A percentile compares a stretch with the other conserved stretches of the same genome.
Conservation (phyloP, 1,140 invertebrate species). For the Caenorhabditis brenneri region DNA sequence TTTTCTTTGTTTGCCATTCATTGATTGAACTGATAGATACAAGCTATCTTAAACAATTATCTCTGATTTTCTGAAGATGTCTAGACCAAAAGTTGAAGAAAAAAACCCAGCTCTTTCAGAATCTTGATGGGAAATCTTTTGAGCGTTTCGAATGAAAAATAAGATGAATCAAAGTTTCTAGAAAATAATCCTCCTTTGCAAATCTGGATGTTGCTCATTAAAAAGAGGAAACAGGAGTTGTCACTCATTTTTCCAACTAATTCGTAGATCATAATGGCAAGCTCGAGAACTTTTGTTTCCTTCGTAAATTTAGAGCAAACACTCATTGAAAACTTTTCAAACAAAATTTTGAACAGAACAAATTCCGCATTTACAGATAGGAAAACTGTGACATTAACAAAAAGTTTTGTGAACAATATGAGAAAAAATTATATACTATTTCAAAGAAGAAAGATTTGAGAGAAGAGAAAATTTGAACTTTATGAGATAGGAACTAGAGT, state of each 20-base stretch:
- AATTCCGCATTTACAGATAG: not conserved
- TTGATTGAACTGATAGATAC: constrained; percentile 27
- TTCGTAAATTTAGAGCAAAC: not conserved
- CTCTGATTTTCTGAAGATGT: not conserved
- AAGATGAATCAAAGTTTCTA: not conserved
- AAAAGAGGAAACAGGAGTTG: not conserved
- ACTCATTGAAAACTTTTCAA: not conserved
- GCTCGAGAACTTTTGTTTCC: not conserved
- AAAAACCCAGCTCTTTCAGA: not conserved
- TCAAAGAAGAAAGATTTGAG: not conserved
- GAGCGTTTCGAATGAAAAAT: not conserved
- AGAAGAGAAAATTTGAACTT: not conserved
- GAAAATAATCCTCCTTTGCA: too few species aligned
- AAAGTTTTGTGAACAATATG: not conserved
- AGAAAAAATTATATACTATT: not conserved
- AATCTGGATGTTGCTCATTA: not conserved
- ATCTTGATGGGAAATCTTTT: not conserved
- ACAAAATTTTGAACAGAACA: not conserved
- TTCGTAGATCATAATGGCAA: not conserved
- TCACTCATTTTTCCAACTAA: not conserved
- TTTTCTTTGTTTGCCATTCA: constrained; percentile 25
- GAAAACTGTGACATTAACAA: not conserved
- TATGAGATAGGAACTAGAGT: not conserved
- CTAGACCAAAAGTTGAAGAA: not conserved
- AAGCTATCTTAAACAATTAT: not conserved